These are phyloP conservation scores for Ophion ellenae DNA, from an alignment of 2,888 invertebrate species.

Conservation along the genomic window DNA sequence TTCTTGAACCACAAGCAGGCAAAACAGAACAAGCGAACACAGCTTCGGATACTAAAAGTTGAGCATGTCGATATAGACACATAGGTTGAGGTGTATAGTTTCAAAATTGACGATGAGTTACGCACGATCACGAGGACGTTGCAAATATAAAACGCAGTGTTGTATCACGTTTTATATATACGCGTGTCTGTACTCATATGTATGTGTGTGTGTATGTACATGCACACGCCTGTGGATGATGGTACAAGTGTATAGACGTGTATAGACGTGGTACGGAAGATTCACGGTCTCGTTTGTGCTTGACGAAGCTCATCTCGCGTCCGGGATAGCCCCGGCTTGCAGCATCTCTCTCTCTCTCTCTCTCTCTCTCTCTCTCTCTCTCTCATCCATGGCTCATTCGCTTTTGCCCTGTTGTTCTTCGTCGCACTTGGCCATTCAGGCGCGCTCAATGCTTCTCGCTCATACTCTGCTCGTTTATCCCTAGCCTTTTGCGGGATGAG, in stretches of 20 bases:
- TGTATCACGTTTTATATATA: no score
- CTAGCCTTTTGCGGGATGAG: slow-evolving; percentile 67
- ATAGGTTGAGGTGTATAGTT: no score
- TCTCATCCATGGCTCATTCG: slow-evolving; percentile 21
- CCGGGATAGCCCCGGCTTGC: slow-evolving; percentile 48
- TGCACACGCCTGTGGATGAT: not conserved
- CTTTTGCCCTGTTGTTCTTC: slow-evolving; percentile 63
- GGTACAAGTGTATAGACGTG: not conserved
- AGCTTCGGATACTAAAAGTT: no score
- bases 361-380: not conserved
- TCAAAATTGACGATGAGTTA: no score
- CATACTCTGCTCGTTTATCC: slow-evolving; percentile 52
- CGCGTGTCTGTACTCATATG: no score
- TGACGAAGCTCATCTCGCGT: slow-evolving; percentile 46
- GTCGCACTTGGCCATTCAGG: slow-evolving; percentile 43
- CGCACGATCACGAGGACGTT: no score
- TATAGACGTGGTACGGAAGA: slow-evolving; percentile 35
- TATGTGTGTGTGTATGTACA: not conserved
- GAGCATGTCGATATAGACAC: no score
- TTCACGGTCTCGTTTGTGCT: slow-evolving; percentile 51
- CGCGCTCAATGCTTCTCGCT: slow-evolving; percentile 34
- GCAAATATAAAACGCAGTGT: no score
- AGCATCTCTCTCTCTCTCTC: slow-evolving; percentile 31
- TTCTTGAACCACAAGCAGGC: no score
- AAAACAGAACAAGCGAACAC: no score